Conservation (phyloP, 2,113 vertebrate genomes). For the Hiodon alosoides region DNA sequence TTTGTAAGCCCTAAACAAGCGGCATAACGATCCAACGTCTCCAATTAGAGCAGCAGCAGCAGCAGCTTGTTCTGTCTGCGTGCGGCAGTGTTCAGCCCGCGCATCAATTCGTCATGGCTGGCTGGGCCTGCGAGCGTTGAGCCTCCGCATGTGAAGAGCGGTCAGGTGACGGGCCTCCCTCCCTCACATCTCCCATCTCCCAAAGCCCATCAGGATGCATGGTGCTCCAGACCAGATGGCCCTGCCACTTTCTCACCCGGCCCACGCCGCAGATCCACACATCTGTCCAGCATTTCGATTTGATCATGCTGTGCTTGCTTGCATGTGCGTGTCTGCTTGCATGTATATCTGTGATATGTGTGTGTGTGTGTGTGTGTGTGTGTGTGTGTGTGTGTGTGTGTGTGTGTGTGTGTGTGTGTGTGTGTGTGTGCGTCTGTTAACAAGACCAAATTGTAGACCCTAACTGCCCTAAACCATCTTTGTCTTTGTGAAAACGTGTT, state of each 20-base stretch:
- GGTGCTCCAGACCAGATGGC: constrained; percentile 8
- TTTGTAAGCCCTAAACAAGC: neutral
- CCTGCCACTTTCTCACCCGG: neutral
- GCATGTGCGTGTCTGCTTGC: too few relatives aligned
- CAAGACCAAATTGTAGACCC: too few relatives aligned
- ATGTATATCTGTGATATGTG: neutral
- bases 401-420: too few relatives aligned
- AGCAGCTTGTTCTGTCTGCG: neutral
- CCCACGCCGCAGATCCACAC: too few relatives aligned
- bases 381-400: too few relatives aligned
- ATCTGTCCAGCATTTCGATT: neutral
- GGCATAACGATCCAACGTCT: neutral
- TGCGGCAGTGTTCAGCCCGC: neutral
- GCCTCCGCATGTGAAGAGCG: neutral
- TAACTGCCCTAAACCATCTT: too few relatives aligned
- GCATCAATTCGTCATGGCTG: neutral
- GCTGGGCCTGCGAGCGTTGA: neutral
- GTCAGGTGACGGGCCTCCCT: neutral
- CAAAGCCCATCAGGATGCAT: neutral
- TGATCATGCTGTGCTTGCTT: neutral
- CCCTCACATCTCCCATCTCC: neutral
- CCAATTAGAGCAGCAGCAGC: neutral
- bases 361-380: neutral
- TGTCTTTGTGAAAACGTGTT: too few relatives aligned
- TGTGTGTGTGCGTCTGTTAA: too few relatives aligned